phyloP scores from a whole-genome alignment of 2,797 vertebrate species.

The Oceanodroma leucorhoa region DNA sequence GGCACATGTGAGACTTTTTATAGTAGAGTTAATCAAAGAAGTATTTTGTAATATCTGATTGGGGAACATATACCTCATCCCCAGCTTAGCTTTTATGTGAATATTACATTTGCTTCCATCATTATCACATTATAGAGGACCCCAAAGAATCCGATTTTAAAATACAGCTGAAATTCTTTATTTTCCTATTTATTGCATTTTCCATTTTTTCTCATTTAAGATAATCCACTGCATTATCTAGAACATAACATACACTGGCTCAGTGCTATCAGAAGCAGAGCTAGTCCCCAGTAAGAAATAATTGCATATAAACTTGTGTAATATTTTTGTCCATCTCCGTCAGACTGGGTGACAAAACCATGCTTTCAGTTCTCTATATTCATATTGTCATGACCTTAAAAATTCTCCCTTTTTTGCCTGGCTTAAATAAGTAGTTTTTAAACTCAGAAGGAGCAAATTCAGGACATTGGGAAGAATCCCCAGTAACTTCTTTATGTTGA shows the following conservation, averaged over 20 bases:
- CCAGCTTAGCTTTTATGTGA: background rate
- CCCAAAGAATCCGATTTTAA: background rate
- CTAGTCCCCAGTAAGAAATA: background rate
- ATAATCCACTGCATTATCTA: background rate
- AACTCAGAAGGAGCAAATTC: background rate
- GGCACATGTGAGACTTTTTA: background rate
- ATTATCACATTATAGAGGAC: background rate
- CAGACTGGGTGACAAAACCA: background rate
- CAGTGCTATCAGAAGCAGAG: background rate
- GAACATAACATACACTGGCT: accelerated
- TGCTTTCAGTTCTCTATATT: background rate
- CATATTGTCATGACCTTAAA: background rate
- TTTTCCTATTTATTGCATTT: background rate
- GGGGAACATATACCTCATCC: background rate
- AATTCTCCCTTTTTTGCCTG: background rate
- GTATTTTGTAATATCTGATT: background rate
- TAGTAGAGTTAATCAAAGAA: background rate
- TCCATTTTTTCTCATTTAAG: background rate
- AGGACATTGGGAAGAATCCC: background rate
- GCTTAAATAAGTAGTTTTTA: background rate
- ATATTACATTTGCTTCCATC: background rate
- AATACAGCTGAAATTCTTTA: background rate
- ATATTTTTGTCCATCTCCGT: background rate
- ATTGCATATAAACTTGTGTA: background rate
- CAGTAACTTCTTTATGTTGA: background rate